These are phyloP conservation scores for Asteroscopus sphinx DNA, from an alignment of 2,888 invertebrate genomes.

Conservation along the genomic window DNA sequence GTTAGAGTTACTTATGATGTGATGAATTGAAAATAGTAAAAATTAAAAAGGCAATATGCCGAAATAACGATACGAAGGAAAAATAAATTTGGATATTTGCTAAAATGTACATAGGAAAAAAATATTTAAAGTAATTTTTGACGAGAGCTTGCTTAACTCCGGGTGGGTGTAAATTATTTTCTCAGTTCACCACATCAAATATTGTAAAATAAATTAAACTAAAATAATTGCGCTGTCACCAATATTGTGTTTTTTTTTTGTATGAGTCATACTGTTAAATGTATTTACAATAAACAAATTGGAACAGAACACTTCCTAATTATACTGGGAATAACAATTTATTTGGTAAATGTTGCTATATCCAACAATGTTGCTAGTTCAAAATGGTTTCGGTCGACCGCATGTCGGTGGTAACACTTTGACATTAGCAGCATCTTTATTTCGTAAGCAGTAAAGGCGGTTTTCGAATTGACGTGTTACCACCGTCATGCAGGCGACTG, in stretches of 20 bases:
- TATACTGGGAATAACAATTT: slow-evolving; percentile 25
- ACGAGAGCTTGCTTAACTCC: slow-evolving; percentile 2
- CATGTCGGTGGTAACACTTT: no score
- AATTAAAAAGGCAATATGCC: neutral
- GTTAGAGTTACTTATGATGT: slow-evolving; percentile 52
- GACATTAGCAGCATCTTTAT: no score
- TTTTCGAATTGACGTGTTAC: no score
- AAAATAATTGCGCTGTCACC: slow-evolving; percentile 48
- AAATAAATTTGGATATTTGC: neutral
- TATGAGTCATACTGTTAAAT: slow-evolving; percentile 31
- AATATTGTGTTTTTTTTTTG: slow-evolving; percentile 25
- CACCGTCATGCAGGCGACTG: no score
- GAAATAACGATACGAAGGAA: no score
- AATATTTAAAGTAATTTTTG: neutral
- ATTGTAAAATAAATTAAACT: slow-evolving; percentile 50
- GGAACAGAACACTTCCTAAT: slow-evolving; percentile 26
- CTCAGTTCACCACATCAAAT: slow-evolving; percentile 47
- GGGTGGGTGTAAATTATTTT: slow-evolving; percentile 19
- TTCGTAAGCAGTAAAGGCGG: no score
- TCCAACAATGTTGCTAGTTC: no score
- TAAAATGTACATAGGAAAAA: no score
- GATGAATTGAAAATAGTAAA: slow-evolving; percentile 42
- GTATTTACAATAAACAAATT: slow-evolving; percentile 11
- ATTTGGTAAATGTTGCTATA: neutral
- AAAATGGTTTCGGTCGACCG: no score